phyloP scores from a whole-genome alignment of 2,888 invertebrate species.

The Cerastis rubricosa region DNA sequence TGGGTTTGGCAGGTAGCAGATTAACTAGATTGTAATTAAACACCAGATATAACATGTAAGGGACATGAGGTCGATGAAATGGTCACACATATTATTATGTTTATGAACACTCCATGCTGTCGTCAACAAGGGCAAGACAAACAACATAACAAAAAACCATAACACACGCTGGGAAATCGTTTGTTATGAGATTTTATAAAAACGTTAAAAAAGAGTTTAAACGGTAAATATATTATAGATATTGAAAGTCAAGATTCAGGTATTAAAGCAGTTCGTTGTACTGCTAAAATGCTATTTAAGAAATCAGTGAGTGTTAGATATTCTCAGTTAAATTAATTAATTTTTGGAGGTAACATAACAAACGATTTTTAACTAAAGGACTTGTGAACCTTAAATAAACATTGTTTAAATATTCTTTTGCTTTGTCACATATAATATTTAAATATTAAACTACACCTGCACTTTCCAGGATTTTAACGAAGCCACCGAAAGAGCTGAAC shows the following conservation, averaged over 20 bases:
- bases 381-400: slow-evolving; percentile 31
- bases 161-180: slow-evolving; percentile 58
- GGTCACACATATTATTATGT: slow-evolving; percentile 28
- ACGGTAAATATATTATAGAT: background rate
- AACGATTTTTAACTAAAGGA: slow-evolving; percentile 32
- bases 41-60: background rate
- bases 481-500: too few relatives aligned
- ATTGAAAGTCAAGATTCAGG: background rate
- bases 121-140: slow-evolving; percentile 44
- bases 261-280: background rate
- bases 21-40: background rate
- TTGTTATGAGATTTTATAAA: slow-evolving; percentile 34
- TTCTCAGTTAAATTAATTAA: background rate
- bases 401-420: background rate
- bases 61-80: slow-evolving; percentile 10
- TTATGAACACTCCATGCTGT: slow-evolving; percentile 53
- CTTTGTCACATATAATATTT: background rate
- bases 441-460: background rate
- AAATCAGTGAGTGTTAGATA: background rate
- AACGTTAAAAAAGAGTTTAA: background rate
- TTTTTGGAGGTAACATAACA: slow-evolving; percentile 22
- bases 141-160: slow-evolving; percentile 54
- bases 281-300: background rate
- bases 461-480: too few relatives aligned
- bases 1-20: background rate